Conservation (phyloP, 2,797 vertebrate species). For the Dermochelys coriacea region DNA sequence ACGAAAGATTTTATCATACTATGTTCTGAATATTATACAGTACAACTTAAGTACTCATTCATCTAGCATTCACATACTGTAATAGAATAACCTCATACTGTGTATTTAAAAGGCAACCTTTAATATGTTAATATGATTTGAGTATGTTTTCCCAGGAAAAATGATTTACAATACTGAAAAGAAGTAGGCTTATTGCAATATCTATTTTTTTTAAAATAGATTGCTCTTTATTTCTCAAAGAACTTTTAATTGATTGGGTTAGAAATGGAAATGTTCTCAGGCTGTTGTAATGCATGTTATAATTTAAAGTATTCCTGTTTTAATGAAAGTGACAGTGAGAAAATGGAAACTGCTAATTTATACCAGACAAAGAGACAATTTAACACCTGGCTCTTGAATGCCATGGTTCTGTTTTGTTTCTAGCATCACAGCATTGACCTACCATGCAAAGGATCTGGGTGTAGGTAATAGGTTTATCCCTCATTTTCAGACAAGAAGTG, state of each 20-base stretch:
- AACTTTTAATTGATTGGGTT: not conserved
- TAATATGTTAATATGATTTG: constrained; percentile 8
- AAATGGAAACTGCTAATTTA: constrained; percentile 2
- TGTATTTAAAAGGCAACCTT: constrained; percentile 42
- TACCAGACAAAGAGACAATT: not conserved
- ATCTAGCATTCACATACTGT: constrained; percentile 24
- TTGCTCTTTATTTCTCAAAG: not conserved
- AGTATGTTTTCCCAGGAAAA: constrained; percentile 15
- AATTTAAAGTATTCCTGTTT: not conserved
- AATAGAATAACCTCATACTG: constrained; percentile 5
- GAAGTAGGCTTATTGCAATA: not conserved
- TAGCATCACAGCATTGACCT: not conserved
- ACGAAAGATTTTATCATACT: constrained; percentile 41
- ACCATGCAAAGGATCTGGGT: not conserved
- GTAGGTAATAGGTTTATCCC: not conserved
- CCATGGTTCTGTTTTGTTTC: not conserved
- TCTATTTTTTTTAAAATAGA: not conserved
- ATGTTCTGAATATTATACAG: constrained; percentile 1
- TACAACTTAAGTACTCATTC: constrained; percentile 36
- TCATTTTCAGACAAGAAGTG: not conserved
- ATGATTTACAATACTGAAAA: not conserved
- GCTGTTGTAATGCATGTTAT: not conserved
- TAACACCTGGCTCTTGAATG: constrained; percentile 6
- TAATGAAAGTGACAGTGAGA: constrained; percentile 7
- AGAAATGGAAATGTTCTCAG: not conserved